These are phyloP conservation scores for Amblyopsis rosae DNA, from an alignment of 2,113 vertebrate species.

Conservation along the genomic window DNA sequence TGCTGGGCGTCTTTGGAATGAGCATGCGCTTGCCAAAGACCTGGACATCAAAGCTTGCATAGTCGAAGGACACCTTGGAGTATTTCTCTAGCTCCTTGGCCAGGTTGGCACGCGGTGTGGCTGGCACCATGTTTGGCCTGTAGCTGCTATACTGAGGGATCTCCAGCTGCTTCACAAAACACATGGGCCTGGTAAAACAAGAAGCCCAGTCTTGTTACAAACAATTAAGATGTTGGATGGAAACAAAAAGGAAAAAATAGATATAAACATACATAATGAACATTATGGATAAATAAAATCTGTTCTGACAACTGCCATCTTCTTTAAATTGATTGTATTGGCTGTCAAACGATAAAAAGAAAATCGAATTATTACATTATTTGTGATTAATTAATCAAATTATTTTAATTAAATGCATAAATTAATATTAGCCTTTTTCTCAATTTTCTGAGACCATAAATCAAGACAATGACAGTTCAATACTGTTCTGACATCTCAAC, in stretches of 20 bases:
- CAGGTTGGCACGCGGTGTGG: slow-evolving; percentile 94
- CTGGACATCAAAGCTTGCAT: slow-evolving; percentile 99
- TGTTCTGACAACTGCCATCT: not conserved
- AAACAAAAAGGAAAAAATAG: not conserved
- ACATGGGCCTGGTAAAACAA: slow-evolving; percentile 87
- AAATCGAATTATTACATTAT: too few relatives aligned
- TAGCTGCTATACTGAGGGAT: slow-evolving; percentile 95
- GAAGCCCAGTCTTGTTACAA: not conserved
- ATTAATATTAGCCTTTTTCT: too few relatives aligned
- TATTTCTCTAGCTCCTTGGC: slow-evolving; percentile 99
- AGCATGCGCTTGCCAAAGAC: slow-evolving; percentile 99
- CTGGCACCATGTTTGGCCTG: slow-evolving; percentile 87
- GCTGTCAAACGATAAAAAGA: too few relatives aligned
- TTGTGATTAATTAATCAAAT: too few relatives aligned
- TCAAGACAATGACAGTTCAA: too few relatives aligned
- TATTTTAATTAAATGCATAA: too few relatives aligned
- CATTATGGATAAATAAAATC: too few relatives aligned
- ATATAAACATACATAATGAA: too few relatives aligned
- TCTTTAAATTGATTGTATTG: not conserved
- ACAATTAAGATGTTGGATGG: not conserved
- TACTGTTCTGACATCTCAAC: too few relatives aligned
- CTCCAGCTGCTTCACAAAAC: slow-evolving; percentile 98
- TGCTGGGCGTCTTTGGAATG: slow-evolving; percentile 90
- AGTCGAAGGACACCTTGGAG: slow-evolving; percentile 99
- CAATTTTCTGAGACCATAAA: too few relatives aligned